Evolutionary conservation across 2,888 invertebrate species (phyloP), one percentile per base, ranked within the genome.

Genomic region (Microdon myrmicae): DNA sequence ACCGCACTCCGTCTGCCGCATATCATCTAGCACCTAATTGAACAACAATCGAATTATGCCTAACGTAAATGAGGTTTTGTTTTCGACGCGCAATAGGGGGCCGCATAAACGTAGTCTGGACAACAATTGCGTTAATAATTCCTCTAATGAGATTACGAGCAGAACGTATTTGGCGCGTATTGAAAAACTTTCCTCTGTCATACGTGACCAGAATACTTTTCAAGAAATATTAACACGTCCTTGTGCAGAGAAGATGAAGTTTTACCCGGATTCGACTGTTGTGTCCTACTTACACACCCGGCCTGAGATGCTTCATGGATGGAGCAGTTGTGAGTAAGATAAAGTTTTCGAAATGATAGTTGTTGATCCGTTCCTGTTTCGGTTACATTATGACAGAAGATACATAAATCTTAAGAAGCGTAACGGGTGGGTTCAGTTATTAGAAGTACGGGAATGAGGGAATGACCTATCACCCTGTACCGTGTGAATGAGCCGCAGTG

Each of bases 101-200:
- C n/a, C n/a, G n/a, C n/a, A n/a, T n/a, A 38, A 19, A 31, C 47
- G 48, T 29, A 64, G 53, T 58, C 58, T 58, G 58, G 51, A 53
- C 58, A 64, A 64, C 64, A 64, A 64, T 64, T 64, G 64, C 64
- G 56, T 64, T 58, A 58, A 64, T 64, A 64, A 64, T 58, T 58
- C 43, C 58, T 58, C 58, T 64, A 64, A 64, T 58, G 64, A 64
- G 64, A 64, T 64, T 64, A 58, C 58, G 47, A 58, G 51, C 64
- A 58, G 45, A 64, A 64, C 64, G 64, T 58, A 64, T 64, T 64
- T 45, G 64, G 58, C 49, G 56, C 64, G 64, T 64, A 64, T 64
- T 64, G 64, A 64, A 64, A 64, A 64, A 64, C 41, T 64, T 64
- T 64, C 29, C 64, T 53, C 49, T 32, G 37, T 38, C 58, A 51